Evolutionary conservation across 1,140 invertebrate species (phyloP).

Genomic region (Notospermus geniculatus): DNA sequence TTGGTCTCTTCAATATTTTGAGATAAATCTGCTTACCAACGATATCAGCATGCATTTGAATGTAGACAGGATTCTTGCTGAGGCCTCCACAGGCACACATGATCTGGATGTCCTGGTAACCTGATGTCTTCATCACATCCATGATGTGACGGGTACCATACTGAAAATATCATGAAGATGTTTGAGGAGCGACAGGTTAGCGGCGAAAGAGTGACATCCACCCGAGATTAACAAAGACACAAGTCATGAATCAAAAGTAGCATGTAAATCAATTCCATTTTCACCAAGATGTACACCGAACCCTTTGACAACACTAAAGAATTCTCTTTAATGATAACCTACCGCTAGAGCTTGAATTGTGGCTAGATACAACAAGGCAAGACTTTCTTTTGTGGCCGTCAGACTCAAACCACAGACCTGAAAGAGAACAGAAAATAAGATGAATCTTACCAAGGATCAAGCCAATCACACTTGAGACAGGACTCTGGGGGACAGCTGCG

Average conservation of each 20-base stretch:
- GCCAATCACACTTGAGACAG: too few species aligned
- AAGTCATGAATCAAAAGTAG: too few species aligned
- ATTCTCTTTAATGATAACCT: too few species aligned
- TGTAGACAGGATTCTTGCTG: slow-evolving; percentile 78
- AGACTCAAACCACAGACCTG: slow-evolving; percentile 72
- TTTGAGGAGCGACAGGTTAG: background rate
- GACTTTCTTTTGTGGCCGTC: slow-evolving; percentile 46
- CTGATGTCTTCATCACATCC: slow-evolving; percentile 65
- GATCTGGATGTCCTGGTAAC: slow-evolving; percentile 63
- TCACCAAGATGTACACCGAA: too few species aligned
- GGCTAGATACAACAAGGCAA: slow-evolving; percentile 81
- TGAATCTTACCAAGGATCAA: too few species aligned
- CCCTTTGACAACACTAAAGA: too few species aligned
- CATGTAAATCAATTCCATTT: too few species aligned
- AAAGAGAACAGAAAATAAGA: too few species aligned
- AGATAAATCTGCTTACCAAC: slow-evolving; percentile 55
- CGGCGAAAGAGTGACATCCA: too few species aligned
- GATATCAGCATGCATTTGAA: slow-evolving; percentile 84
- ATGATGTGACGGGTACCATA: slow-evolving; percentile 90
- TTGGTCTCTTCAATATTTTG: background rate
- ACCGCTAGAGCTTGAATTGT: slow-evolving; percentile 85
- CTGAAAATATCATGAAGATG: slow-evolving; percentile 60
- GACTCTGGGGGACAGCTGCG: too few species aligned
- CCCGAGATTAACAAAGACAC: too few species aligned
- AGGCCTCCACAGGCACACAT: slow-evolving; percentile 86